Base-by-base conservation (phyloP, 2,888 invertebrate genomes). In the Aethes cnicana region DNA sequence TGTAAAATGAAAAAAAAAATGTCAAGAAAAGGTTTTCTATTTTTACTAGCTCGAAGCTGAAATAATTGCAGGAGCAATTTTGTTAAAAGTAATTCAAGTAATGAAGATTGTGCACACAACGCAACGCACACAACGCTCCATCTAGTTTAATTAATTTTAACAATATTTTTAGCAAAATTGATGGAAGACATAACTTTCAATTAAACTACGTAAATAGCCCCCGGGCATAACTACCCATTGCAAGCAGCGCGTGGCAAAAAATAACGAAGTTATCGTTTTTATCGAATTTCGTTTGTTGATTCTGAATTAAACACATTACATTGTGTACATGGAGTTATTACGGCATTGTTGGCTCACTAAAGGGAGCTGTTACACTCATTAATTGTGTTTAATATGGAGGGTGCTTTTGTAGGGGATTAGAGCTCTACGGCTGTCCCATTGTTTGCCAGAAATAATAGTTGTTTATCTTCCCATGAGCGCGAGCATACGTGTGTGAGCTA, bases 341-440 rank as follows among this genome's bases (percentile, higher is more conserved):
- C 69, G 66, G 77, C 73, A 80, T 79, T 78, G 81, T 81, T 81
- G 75, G 79, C 73, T 80, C 70, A 68, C 74, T 75, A 74, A 81
- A 82, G 82, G 84, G 82, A 70, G 74, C 77, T 78, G 76, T 77
- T 77, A 82, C 81, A 81, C 68, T 79, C 86, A 87, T 88, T 87
- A 83, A 86, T 84, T 83, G 84, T 83, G 67, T 72, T 75, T 81
- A 82, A 84, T 80, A 74, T 72, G 69, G 66, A 77, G 75, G 81
- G 84, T 67, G 74, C 58, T 53, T 44, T 53, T 39, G 49, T 53
- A 72, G 74, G 78, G 81, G 77, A 76, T 77, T 73, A 74, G 62
- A 64, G 62, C 68, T 62, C 72, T 61, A 63, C 58, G 63, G 82
- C 73, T 69, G 62, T 55, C 63, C 70, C 69, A 77, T 86, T 88